These are phyloP conservation scores for Bothrops alternatus DNA, from an alignment of 2,797 vertebrate genomes.

Conservation along the genomic window DNA sequence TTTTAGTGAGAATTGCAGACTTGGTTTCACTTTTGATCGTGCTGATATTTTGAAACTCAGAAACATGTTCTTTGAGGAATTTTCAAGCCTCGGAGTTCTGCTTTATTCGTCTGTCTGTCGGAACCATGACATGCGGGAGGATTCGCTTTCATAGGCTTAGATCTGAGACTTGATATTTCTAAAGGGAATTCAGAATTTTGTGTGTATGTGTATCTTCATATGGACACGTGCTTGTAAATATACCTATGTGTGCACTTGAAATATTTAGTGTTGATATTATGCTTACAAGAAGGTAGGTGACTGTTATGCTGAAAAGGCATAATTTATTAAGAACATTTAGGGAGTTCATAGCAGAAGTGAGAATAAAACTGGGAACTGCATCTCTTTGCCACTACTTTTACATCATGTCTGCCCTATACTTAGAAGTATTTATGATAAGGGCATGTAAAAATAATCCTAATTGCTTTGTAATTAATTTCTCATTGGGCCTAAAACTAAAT, in stretches of 20 bases:
- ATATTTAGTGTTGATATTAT: neutral
- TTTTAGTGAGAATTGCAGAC: too few species aligned
- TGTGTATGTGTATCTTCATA: neutral
- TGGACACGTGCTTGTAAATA: neutral
- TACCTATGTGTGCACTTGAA: neutral
- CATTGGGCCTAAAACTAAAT: neutral
- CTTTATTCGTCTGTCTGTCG: too few species aligned
- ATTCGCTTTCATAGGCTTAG: neutral
- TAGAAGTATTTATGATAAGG: neutral
- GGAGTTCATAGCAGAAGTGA: neutral
- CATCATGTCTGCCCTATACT: neutral
- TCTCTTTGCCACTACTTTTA: neutral
- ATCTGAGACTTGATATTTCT: neutral
- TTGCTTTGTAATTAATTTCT: neutral
- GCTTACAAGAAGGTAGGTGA: neutral
- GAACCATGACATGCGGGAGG: neutral
- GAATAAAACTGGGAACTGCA: neutral
- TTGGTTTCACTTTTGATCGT: too few species aligned
- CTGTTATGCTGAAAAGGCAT: neutral
- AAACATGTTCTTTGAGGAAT: too few species aligned
- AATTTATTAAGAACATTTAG: neutral
- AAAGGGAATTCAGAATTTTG: neutral
- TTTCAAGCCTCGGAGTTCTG: too few species aligned
- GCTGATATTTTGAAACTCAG: too few species aligned
- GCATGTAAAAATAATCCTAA: neutral